Conservation (phyloP, 2,888 invertebrate species). For the Plagodis dolabraria region DNA sequence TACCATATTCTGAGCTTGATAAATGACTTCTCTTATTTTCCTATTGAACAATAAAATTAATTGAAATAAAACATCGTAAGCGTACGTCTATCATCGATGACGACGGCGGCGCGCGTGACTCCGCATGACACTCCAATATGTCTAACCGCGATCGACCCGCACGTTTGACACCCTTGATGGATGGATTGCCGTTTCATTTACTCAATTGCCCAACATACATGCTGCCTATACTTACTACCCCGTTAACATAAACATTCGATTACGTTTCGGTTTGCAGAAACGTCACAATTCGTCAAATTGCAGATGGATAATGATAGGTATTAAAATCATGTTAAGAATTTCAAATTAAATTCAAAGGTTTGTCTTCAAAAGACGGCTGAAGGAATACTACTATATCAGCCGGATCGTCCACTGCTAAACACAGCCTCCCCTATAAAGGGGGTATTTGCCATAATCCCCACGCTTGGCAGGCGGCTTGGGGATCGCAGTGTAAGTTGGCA, state of each 20-base stretch:
- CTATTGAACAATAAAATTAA: too few species aligned
- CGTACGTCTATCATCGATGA: constrained; percentile 3
- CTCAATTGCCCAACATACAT: constrained; percentile 42
- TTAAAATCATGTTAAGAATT: too few species aligned
- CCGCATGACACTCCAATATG: constrained; percentile 57
- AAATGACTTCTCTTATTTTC: too few species aligned
- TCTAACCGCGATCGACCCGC: constrained; percentile 53
- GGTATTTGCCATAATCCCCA: too few species aligned
- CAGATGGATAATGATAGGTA: not conserved
- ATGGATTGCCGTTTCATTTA: constrained; percentile 53
- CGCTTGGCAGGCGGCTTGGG: too few species aligned
- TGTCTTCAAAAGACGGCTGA: too few species aligned
- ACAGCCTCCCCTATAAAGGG: too few species aligned
- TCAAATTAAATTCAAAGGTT: not conserved
- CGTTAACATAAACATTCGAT: constrained; percentile 30
- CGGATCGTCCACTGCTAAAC: too few species aligned
- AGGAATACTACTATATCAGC: too few species aligned
- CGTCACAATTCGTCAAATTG: constrained; percentile 10
- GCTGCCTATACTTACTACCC: constrained; percentile 20
- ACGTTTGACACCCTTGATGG: constrained; percentile 52
- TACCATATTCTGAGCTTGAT: too few species aligned
- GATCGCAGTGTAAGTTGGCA: too few species aligned
- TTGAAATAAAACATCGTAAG: not conserved
- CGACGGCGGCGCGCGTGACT: constrained; percentile 55
- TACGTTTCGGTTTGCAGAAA: constrained; percentile 28